Conservation (phyloP, 2,797 vertebrate species). For the Pogonophryne albipinna region DNA sequence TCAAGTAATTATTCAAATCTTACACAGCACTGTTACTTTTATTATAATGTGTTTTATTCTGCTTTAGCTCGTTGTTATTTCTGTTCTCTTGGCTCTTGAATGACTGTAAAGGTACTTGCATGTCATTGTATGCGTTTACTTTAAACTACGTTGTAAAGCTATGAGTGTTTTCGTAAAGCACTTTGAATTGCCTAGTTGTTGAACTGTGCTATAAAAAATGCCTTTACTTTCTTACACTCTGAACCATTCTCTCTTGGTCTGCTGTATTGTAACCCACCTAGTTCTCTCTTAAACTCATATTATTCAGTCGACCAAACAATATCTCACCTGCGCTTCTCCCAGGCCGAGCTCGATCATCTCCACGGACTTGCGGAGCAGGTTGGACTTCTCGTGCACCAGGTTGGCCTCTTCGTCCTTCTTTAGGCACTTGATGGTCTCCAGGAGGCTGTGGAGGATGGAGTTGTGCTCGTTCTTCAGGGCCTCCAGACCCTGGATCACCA, state of each 20-base stretch:
- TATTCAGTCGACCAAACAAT: neutral
- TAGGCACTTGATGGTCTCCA: conserved; percentile 98
- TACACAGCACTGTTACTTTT: no score
- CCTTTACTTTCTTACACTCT: no score
- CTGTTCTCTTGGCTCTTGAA: no score
- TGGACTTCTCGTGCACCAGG: conserved; percentile 96
- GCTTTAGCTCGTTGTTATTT: no score
- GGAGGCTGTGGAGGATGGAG: conserved; percentile 96
- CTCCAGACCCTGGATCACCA: conserved; percentile 98
- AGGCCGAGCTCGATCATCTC: conserved; percentile 98
- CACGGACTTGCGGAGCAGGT: conserved; percentile 94
- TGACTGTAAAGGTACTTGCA: no score
- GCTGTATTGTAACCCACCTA: neutral
- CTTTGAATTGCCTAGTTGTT: no score
- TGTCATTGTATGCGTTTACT: no score
- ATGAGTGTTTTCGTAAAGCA: no score
- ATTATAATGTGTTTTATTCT: no score
- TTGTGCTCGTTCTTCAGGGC: conserved; percentile 98
- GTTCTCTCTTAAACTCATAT: neutral
- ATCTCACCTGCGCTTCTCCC: conserved; percentile 94
- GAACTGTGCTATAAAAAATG: no score
- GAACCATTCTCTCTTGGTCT: neutral
- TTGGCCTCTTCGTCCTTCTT: conserved; percentile 99
- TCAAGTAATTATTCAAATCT: no score
- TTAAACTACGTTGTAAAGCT: no score